These are phyloP conservation scores for Perithous albicinctus DNA, from an alignment of 2,888 invertebrate species.

Conservation along the genomic window DNA sequence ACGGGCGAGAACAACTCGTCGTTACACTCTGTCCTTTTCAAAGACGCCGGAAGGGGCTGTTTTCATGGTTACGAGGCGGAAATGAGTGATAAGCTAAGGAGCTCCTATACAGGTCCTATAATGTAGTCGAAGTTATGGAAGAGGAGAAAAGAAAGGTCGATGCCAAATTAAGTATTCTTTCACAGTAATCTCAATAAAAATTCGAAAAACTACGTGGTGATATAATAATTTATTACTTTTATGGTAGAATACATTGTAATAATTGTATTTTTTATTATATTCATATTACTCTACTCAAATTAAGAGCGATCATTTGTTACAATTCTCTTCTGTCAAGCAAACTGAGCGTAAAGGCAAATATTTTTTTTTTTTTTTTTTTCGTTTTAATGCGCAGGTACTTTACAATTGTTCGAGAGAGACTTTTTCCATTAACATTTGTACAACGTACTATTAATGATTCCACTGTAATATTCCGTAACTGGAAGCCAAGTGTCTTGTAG, in stretches of 20 bases:
- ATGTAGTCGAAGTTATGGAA: constrained; percentile 28
- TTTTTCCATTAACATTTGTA: neutral
- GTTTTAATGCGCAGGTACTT: neutral
- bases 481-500: neutral
- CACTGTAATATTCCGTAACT: neutral
- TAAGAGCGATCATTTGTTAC: neutral
- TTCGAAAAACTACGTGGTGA: neutral
- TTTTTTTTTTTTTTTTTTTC: neutral
- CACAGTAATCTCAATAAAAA: neutral
- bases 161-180: neutral
- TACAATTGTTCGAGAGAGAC: neutral
- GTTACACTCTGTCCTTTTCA: constrained; percentile 46
- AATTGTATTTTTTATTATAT: too few relatives aligned
- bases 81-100: constrained; percentile 62
- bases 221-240: neutral
- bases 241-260: too few relatives aligned
- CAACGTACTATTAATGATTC: neutral
- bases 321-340: neutral
- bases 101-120: constrained; percentile 7
- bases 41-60: constrained; percentile 60
- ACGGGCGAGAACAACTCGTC: constrained; percentile 17
- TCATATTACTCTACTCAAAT: neutral
- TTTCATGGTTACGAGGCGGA: constrained; percentile 63
- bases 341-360: neutral
- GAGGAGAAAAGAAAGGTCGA: neutral